Conservation (phyloP, 1,140 invertebrate species). For the Meloidogyne floridensis region DNA sequence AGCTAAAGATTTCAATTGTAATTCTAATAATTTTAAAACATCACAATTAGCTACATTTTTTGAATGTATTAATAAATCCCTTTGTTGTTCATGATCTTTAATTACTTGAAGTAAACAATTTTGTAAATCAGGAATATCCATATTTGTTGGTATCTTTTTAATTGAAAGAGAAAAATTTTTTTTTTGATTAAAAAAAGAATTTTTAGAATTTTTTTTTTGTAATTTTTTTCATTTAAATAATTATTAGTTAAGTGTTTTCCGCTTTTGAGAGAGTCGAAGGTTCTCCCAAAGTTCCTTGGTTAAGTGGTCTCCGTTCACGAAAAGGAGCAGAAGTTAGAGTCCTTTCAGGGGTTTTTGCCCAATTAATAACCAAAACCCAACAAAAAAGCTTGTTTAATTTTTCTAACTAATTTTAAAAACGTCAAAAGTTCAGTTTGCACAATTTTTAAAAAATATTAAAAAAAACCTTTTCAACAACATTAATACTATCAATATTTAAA, state of each 20-base stretch:
- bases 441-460: no score
- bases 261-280: no score
- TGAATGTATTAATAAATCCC: constrained; percentile 61
- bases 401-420: no score
- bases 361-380: no score
- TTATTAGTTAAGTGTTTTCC: no score
- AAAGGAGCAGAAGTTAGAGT: no score
- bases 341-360: no score
- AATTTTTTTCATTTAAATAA: no score
- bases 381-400: no score
- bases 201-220: not conserved
- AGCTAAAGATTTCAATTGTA: constrained; percentile 16
- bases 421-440: not conserved
- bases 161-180: constrained; percentile 64
- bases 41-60: constrained; percentile 33
- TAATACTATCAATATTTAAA: constrained; percentile 71
- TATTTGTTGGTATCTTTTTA: constrained; percentile 75
- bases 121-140: constrained; percentile 84
- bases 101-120: constrained; percentile 91
- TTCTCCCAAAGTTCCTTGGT: no score
- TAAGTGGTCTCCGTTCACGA: no score
- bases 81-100: constrained; percentile 88
- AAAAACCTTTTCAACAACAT: constrained; percentile 75
- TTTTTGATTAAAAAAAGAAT: not conserved
- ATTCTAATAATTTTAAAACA: constrained; percentile 34